Base-by-base conservation (phyloP, 2,797 vertebrate genomes). In the Choloepus didactylus region DNA sequence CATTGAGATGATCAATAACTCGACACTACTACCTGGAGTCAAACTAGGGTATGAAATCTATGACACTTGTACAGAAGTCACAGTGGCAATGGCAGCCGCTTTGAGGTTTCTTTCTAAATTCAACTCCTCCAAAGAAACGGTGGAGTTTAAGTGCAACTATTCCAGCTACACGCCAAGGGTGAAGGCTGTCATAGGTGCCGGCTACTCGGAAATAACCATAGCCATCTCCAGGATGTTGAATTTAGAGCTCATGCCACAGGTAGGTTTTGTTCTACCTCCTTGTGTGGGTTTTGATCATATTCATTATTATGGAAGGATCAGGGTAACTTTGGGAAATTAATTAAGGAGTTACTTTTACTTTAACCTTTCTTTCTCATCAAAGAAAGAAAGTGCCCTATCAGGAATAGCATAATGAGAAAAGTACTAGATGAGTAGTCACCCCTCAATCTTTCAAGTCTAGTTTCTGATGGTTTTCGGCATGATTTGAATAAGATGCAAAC, bases 41-140 rank as follows among this genome's bases (percentile, higher is more conserved):
- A 98, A 98, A 94, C 98, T 99, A 95, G 99, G 99, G 2, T 99
- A 99, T 29, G 98, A 98, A 94, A 99, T 99, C 96, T 98, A 98
- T 1, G 99, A 99, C 97, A 99, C 99, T 0, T 99, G 99, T 96
- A 98, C 98, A 0, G 99, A 99, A 82, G 98, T 99, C 62, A 99
- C 98, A 87, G 98, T 98, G 14, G 98, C 99, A 4, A 98, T 99
- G 95, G 98, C 98, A 1, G 98, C 98, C 91, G 95, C 98, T 10
- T 96, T 98, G 79, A 98, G 98, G 73, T 98, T 99, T 83, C 98
- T 98, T 67, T 97, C 98, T 87, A 98, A 98, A 82, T 96, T 96
- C 87, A 98, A 97, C 93, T 97, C 97, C 46, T 98, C 98, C 7
- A 76, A 79, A 85, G 97, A 97, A 56, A 92, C 83, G 0, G 84